These are phyloP conservation scores for Amazona ochrocephala DNA, from an alignment of 2,797 vertebrate species.

Conservation along the genomic window DNA sequence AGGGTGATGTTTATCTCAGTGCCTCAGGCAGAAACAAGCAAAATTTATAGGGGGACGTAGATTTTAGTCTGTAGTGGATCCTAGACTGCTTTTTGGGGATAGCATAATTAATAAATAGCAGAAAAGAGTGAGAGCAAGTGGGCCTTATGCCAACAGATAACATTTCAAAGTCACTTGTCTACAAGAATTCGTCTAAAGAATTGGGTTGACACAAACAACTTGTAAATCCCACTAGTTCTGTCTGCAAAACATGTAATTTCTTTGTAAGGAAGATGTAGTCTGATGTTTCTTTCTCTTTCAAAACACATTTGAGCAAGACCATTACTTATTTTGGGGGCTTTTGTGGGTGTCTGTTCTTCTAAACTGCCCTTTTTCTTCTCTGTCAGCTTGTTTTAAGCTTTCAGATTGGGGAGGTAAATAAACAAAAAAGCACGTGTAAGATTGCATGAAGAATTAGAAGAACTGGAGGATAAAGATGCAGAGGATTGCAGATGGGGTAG, in stretches of 20 bases:
- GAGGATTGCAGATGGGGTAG: not conserved
- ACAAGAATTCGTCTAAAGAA: not conserved
- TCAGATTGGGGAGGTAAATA: not conserved
- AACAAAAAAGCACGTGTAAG: rapidly evolving
- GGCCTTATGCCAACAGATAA: not conserved
- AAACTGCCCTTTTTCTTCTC: not conserved
- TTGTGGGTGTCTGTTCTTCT: not conserved
- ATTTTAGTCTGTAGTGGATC: not conserved
- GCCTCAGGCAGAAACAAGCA: not conserved
- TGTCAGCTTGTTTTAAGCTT: not conserved
- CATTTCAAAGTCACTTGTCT: not conserved
- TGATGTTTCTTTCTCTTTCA: not conserved
- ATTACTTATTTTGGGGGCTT: not conserved
- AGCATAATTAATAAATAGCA: not conserved
- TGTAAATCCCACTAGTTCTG: not conserved
- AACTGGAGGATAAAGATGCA: rapidly evolving
- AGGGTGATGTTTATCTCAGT: not conserved
- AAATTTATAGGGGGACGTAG: not conserved
- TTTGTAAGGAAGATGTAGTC: not conserved
- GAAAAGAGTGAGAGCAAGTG: not conserved
- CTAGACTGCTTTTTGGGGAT: not conserved
- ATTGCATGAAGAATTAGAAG: not conserved
- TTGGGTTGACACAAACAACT: not conserved
- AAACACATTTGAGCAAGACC: not conserved
- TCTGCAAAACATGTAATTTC: not conserved